Conservation (phyloP, 2,888 invertebrate species). For the Eupithecia exiguata region DNA sequence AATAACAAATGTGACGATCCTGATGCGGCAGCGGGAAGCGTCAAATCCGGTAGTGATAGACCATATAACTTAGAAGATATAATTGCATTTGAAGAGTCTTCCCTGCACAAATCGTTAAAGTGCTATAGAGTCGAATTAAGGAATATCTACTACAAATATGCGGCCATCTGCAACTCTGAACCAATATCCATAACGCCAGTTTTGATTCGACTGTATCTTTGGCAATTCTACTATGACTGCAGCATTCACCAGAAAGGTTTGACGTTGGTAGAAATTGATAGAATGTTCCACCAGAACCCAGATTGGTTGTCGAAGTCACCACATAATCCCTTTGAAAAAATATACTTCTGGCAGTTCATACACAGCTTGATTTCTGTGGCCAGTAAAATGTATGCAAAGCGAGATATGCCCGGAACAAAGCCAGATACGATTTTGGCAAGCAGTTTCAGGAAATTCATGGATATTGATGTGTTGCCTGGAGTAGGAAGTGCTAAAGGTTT, state of each 20-base stretch:
- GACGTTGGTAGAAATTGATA: conserved; percentile 81
- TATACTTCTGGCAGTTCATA: conserved; percentile 86
- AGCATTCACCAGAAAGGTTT: conserved; percentile 76
- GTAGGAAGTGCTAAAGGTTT: conserved; percentile 71
- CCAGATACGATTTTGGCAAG: conserved; percentile 78
- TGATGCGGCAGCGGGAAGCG: not conserved
- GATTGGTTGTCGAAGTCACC: conserved; percentile 72
- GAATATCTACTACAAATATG: conserved; percentile 80
- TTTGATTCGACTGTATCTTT: conserved; percentile 81
- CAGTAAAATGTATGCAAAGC: conserved; percentile 73
- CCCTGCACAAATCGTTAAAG: conserved; percentile 73
- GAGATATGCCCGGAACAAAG: conserved; percentile 60
- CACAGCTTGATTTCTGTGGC: conserved; percentile 82
- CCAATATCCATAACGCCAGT: conserved; percentile 69
- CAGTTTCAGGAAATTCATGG: conserved; percentile 81
- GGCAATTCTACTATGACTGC: conserved; percentile 85
- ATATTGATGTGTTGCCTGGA: conserved; percentile 73
- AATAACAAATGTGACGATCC: conserved; percentile 50
- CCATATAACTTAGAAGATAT: conserved; percentile 52
- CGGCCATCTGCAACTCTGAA: conserved; percentile 72
- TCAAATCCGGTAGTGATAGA: conserved; percentile 28
- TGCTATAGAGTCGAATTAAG: conserved; percentile 77
- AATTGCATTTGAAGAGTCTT: conserved; percentile 72
- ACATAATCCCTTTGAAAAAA: conserved; percentile 84
- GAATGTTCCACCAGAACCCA: conserved; percentile 74